Evolutionary conservation across 92 coral and sea anemone species (phyloP), one percentile per base, ranked within the genome.

Genomic region (Ricordea florida): DNA sequence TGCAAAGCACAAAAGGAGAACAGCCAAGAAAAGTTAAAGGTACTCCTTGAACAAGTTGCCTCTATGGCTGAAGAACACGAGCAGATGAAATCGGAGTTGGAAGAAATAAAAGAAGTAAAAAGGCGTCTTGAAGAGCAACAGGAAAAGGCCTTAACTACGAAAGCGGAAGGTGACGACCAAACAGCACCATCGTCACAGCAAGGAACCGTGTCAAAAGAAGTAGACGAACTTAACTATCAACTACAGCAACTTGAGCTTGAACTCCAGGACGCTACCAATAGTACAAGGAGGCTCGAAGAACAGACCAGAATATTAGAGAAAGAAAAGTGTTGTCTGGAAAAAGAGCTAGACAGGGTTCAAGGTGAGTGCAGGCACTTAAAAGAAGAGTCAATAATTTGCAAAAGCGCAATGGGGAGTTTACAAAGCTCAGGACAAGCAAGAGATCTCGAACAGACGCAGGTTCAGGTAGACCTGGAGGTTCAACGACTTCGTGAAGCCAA

Each of bases 291-390:
- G 30, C 58, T 79, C 27, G 78, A 85, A 66, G 37, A 74, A 31
- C 84, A 82, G 32, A 66, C 85, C 3, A 72, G 66, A 35, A 25
- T 74, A 66, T 38, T 84, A 7, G 83, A 90, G 36, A 83, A 90
- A 10, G 74, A 84, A 84, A 90, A 67, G 34, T 56, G 69, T 30
- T 65, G 63, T 50, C 38, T 52, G 40, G 76, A 61, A 44, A 87
- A 57, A 46, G 83, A 45, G 43, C 80, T 86, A 4, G 62, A 84
- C 24, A 71, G 88, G 36, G 80, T 86, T 14, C 75, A 85, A 66
- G 86, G 72, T 28, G 76, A 82, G 66, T 84, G 72, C 50, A 48
- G 72, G 33, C 65, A 53, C 31, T 62, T 90, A 50, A 79, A 43
- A 5, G 58, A 47, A 23, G 65, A 66, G 44, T 62, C 82, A 5